Evolutionary conservation across 2,797 vertebrate species (phyloP), one percentile per base, ranked within the genome.

Genomic region (Myotis myotis): DNA sequence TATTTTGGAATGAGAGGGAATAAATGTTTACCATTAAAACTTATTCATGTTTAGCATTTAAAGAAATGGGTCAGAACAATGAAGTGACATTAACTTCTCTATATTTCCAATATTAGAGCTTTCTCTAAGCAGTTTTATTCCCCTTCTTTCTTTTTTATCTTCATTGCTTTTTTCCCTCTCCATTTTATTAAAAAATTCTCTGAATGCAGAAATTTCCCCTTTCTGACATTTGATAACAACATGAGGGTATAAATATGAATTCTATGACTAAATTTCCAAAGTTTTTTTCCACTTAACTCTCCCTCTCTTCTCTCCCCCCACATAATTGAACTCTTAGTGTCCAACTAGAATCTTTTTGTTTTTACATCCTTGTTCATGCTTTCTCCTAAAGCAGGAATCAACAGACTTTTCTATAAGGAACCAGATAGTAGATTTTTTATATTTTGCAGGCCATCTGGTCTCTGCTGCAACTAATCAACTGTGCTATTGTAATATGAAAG

Each of bases 11-110:
- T 76, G 12, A 53, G 19, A 64, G 41, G 87, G 8, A 78, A 38
- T 44, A 76, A 81, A 38, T 91, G n/a, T 88, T 89, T 72, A 72
- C 22, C 15, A 84, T n/a, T 84, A 68, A 70, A 87, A 76, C 64
- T 8, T 70, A 84, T 19, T 83, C 38, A n/a, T 76, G 47, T 55
- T 82, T 82, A 55, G 23, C 70, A 16, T 70, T 75, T 25, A 89
- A 95, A 95, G 49, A 90, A 92, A 82, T 38, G 20, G 51, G 22
- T 30, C 47, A 38, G 51, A 89, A 64, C 28, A 79, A 60, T 71
- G 28, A 81, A 70, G 22, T 89, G 38, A 36, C 23, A 82, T 64
- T 79, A 87, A 33, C 41, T 84, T 93, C 33, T 47, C 41, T 60
- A 0, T 49, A 7, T 84, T 81, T 93, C 30, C 30, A 92, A 47